Conservation (phyloP, 2,113 vertebrate genomes). For the Mesembrinibis cayennensis region DNA sequence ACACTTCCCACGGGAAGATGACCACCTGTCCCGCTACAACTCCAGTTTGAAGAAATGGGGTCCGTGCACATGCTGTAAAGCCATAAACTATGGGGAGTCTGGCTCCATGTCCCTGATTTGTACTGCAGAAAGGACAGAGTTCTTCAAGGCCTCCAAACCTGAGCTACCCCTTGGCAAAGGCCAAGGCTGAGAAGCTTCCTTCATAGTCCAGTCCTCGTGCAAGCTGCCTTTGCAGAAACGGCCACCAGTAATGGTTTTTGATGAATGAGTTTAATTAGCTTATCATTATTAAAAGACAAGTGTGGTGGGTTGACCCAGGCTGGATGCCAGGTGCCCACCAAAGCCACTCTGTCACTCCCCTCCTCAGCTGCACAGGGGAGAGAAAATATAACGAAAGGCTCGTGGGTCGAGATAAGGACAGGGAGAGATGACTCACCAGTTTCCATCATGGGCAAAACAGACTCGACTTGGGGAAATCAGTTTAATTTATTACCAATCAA, state of each 20-base stretch:
- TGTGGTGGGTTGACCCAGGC: too few species aligned
- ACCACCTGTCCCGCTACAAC: neutral
- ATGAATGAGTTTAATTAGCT: neutral
- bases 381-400: too few species aligned
- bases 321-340: too few species aligned
- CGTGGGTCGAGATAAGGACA: too few species aligned
- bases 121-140: neutral
- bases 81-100: fast-evolving
- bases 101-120: neutral
- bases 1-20: neutral
- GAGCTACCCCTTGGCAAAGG: neutral
- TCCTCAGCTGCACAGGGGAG: too few species aligned
- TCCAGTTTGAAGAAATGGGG: neutral
- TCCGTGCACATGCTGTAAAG: neutral
- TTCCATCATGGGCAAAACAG: too few species aligned
- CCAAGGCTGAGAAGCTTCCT: neutral
- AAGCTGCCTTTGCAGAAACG: neutral
- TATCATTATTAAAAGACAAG: neutral
- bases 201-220: neutral
- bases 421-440: too few species aligned
- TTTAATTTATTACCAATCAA: too few species aligned
- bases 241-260: neutral
- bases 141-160: neutral
- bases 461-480: too few species aligned
- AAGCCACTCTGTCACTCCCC: too few species aligned